These are phyloP conservation scores for Drosophila watanabei DNA, from an alignment of 1,140 invertebrate species.

Conservation along the genomic window DNA sequence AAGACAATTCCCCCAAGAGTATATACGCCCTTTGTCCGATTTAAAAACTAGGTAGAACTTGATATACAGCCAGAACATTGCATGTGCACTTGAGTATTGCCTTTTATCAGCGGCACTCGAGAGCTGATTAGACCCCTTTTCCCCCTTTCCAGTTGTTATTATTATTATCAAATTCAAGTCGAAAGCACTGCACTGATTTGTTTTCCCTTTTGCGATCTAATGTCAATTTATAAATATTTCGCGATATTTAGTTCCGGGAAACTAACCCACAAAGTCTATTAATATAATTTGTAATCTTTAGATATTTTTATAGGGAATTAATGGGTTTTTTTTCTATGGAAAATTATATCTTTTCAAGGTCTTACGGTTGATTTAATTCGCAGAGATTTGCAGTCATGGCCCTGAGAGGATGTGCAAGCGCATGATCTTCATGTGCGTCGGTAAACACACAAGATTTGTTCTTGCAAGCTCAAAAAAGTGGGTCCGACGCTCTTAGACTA, in stretches of 20 bases:
- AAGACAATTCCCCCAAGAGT: background rate
- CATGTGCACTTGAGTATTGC: slow-evolving; percentile 32
- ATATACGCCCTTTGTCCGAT: slow-evolving; percentile 3
- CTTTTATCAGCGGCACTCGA: slow-evolving; percentile 32
- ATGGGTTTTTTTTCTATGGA: background rate
- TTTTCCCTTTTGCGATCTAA: slow-evolving; percentile 15
- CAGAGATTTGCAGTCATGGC: background rate
- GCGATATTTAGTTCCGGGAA: slow-evolving; percentile 7
- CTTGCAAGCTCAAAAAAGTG: too few relatives aligned
- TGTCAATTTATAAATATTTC: slow-evolving; percentile 5
- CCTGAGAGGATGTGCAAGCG: background rate
- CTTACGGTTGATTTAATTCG: background rate
- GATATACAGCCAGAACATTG: slow-evolving; percentile 12
- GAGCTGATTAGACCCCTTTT: slow-evolving; percentile 26
- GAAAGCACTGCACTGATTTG: slow-evolving; percentile 28
- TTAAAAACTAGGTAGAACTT: slow-evolving; percentile 6
- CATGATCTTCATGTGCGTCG: background rate
- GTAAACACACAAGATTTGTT: background rate
- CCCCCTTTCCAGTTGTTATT: background rate
- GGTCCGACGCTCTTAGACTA: too few relatives aligned
- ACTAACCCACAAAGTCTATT: background rate
- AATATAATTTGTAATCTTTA: background rate
- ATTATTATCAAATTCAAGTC: slow-evolving; percentile 20
- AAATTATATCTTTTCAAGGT: background rate
- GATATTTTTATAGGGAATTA: background rate